Evolutionary conservation across 2,113 vertebrate species (phyloP).

Genomic region (Myanophis thanlyinensis): DNA sequence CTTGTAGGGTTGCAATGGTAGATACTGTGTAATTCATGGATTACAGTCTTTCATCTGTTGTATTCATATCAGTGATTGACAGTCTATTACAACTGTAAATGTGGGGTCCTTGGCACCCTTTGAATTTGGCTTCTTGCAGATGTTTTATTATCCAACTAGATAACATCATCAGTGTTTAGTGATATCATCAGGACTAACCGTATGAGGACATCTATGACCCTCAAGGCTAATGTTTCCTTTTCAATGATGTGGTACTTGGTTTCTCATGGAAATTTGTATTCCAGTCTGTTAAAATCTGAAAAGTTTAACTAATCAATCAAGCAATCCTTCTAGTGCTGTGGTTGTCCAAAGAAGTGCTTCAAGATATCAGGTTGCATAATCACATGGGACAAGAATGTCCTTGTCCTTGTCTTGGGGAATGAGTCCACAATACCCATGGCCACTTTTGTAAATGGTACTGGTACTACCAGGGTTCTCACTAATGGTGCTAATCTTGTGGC

Average conservation of each 20-base stretch:
- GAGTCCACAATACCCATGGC: background rate
- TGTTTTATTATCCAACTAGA: background rate
- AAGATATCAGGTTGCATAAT: background rate
- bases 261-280: background rate
- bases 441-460: background rate
- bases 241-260: background rate
- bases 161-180: background rate
- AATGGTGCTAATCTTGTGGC: background rate
- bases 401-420: background rate
- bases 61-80: background rate
- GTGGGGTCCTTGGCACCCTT: background rate
- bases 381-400: background rate
- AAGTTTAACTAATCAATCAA: background rate
- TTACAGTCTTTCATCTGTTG: background rate
- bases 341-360: background rate
- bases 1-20: background rate
- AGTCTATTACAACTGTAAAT: background rate
- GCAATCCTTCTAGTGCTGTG: background rate
- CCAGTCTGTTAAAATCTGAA: background rate
- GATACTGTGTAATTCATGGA: background rate
- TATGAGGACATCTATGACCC: background rate
- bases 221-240: background rate
- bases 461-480: background rate
- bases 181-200: background rate
- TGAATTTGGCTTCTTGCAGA: background rate